Evolutionary conservation across 2,113 vertebrate genomes (phyloP).

Genomic region (Hylia prasina): DNA sequence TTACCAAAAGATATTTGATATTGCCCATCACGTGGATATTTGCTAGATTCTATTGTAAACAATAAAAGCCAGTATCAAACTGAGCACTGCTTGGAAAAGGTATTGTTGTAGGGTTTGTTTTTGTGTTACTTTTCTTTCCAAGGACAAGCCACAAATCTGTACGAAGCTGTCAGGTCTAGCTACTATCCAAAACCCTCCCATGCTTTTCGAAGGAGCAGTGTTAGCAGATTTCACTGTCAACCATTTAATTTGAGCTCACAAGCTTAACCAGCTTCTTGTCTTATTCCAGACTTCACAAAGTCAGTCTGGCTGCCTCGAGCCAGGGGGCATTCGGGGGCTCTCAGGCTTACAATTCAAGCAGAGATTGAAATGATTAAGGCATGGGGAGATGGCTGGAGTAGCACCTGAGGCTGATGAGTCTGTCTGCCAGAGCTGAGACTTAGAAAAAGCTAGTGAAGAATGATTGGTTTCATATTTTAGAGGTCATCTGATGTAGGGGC

Average conservation of each 20-base stretch:
- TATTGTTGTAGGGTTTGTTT: neutral
- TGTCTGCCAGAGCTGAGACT: neutral
- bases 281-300: neutral
- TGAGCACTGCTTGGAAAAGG: neutral
- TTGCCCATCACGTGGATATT: neutral
- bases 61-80: neutral
- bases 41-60: neutral
- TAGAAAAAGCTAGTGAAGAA: neutral
- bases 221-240: conserved; percentile 29
- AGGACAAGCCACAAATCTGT: neutral
- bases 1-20: neutral
- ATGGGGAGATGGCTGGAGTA: neutral
- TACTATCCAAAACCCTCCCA: neutral
- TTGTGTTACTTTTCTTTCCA: neutral
- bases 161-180: neutral
- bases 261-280: conserved; percentile 16
- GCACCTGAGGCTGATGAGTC: neutral
- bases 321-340: neutral
- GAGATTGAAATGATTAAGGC: conserved; percentile 12
- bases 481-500: neutral
- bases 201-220: neutral
- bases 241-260: conserved; percentile 14
- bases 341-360: conserved; percentile 5
- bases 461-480: conserved; percentile 36
- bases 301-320: neutral